These are phyloP conservation scores for Pemphigus obesinymphae DNA, from an alignment of 1,140 invertebrate species.

Conservation along the genomic window DNA sequence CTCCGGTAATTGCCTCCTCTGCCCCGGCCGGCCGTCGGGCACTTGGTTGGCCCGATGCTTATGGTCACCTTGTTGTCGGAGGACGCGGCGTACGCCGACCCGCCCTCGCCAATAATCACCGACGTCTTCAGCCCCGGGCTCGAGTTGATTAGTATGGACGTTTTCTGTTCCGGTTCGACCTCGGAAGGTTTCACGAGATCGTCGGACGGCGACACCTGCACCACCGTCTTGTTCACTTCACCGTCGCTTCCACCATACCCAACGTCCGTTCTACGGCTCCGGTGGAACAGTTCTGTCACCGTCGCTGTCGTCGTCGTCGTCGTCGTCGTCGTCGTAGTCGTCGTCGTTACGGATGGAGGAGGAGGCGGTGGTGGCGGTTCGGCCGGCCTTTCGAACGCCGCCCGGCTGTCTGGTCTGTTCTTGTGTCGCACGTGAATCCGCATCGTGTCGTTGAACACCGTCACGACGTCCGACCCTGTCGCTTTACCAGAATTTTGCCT, in stretches of 20 bases:
- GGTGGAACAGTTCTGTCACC: neutral
- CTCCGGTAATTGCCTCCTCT: neutral
- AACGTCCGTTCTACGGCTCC: neutral
- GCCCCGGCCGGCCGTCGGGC: neutral
- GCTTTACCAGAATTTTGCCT: conserved; percentile 50
- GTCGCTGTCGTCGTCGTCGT: neutral
- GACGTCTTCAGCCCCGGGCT: conserved; percentile 16
- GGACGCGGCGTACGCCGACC: conserved; percentile 1
- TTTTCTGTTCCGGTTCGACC: conserved; percentile 17
- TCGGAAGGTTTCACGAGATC: neutral
- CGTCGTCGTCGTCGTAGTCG: too few species aligned
- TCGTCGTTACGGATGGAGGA: neutral
- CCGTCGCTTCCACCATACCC: neutral
- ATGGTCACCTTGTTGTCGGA: conserved; percentile 31
- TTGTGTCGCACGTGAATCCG: conserved; percentile 63
- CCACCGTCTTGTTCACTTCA: conserved; percentile 1
- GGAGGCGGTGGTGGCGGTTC: conserved; percentile 31
- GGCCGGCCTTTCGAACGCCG: conserved; percentile 5
- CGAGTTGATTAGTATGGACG: conserved; percentile 11
- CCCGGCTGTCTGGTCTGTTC: conserved; percentile 47
- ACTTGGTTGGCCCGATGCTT: conserved; percentile 1
- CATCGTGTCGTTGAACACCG: conserved; percentile 68
- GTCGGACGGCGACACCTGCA: neutral
- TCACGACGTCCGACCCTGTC: conserved; percentile 49
- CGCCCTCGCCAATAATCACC: conserved; percentile 21